A percentile compares a stretch with the other conserved stretches of the same genome.
These are phyloP conservation scores for Lucilia cuprina DNA, from an alignment of 1,140 invertebrate species.

Conservation along the genomic window DNA sequence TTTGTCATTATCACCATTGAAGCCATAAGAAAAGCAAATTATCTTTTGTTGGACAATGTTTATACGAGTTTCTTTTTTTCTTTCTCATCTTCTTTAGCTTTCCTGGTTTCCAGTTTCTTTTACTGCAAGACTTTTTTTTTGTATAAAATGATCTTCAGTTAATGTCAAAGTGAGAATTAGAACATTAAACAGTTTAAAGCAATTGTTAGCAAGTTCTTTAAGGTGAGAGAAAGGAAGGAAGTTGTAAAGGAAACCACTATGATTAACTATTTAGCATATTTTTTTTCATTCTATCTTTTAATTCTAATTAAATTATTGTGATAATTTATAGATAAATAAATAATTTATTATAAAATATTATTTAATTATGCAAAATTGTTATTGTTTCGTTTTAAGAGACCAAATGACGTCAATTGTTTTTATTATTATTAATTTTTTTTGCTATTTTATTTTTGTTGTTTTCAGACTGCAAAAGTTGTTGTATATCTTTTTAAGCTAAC, in stretches of 20 bases:
- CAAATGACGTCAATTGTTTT: conserved; percentile 5
- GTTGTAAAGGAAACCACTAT: not conserved
- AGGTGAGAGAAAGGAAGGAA: not conserved
- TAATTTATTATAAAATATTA: not conserved
- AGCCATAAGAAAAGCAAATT: conserved; percentile 11
- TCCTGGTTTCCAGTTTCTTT: not conserved
- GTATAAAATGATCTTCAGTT: not conserved
- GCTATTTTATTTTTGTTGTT: not conserved
- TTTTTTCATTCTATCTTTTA: not conserved
- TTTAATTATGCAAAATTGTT: not conserved
- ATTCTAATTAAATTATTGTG: not conserved
- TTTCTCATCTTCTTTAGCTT: not conserved
- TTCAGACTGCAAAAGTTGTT: not conserved
- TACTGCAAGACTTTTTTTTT: not conserved
- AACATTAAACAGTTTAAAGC: not conserved
- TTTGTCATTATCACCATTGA: not conserved
- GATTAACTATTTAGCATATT: not conserved
- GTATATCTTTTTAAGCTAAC: not conserved
- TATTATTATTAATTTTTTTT: not conserved
- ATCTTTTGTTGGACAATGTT: not conserved
- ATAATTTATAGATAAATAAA: not conserved
- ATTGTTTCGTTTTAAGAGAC: not conserved
- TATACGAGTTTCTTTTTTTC: not conserved
- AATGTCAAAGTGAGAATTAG: not conserved
- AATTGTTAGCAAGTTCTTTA: not conserved